Conservation (phyloP, 1,140 invertebrate genomes). For the Zaprionus ornatus region DNA sequence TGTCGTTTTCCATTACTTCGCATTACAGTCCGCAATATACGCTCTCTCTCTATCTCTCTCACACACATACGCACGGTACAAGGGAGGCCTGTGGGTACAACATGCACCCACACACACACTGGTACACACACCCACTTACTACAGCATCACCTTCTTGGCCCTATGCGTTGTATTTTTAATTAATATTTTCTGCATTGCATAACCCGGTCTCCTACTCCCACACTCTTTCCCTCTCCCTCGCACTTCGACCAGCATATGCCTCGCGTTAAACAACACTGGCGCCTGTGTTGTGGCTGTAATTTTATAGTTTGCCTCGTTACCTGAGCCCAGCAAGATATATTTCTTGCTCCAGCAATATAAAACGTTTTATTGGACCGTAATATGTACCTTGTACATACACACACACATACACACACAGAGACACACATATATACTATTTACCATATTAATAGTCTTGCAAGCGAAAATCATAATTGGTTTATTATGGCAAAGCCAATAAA, state of each 20-base stretch:
- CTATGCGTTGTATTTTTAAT: conserved; percentile 61
- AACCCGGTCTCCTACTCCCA: not conserved
- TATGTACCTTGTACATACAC: not conserved
- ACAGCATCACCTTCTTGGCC: conserved; percentile 9
- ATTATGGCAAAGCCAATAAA: not conserved
- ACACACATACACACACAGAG: not conserved
- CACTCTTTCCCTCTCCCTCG: not conserved
- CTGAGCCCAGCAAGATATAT: conserved; percentile 11
- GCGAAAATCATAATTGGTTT: not conserved
- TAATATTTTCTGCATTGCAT: conserved; percentile 69
- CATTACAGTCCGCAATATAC: conserved; percentile 17
- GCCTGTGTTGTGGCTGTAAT: conserved; percentile 32
- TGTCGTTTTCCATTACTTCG: conserved; percentile 38
- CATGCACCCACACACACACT: not conserved
- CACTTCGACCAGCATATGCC: conserved; percentile 21
- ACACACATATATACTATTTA: not conserved
- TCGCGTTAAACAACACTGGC: conserved; percentile 40
- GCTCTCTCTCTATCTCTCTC: not conserved
- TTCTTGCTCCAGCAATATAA: not conserved
- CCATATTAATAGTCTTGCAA: not conserved
- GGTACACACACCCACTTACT: not conserved
- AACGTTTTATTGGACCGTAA: not conserved
- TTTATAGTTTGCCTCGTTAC: conserved; percentile 32
- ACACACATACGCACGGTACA: not conserved
- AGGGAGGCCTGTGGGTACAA: not conserved